Evolutionary conservation across 2,113 vertebrate species (phyloP), one percentile per base, ranked within the genome.

Genomic region (Corythoichthys intestinalis): DNA sequence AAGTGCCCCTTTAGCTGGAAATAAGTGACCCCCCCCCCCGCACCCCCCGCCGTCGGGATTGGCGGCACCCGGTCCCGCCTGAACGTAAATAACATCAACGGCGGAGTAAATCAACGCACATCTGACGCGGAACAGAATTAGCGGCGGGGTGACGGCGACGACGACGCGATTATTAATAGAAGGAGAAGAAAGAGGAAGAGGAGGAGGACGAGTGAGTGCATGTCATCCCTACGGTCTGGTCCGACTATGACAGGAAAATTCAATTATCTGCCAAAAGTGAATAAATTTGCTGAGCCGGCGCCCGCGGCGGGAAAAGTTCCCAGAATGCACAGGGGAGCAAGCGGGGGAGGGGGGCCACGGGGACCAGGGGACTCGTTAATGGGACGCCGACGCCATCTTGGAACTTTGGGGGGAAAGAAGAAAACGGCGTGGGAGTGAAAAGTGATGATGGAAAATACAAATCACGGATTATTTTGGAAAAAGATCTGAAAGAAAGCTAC

Each of bases 251-350:
- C 90, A 86, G 83, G 87, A 88, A 91, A 89, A 89, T 90, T 90
- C 89, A 90, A 90, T 91, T 89, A 90, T 86, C 81, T 81, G 84
- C 83, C 86, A 91, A 90, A 90, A 89, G 90, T 91, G 90, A 91
- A 91, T 90, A 91, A 83, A 91, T 91, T 87, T 91, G 76, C 79
- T 83, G 78, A 80, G 57, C 67, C 14, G 67, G 65, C 76, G 86
- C 77, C 85, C 10, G 70, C 11, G 83, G 85, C 85, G 74, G 69
- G 0, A 58, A 60, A 59, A 73, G 77, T 74, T 87, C 86, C 84
- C 88, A 85, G 72, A 83, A 83, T 86, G 81, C 81, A 78, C 72
- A 64, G 38, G 61, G 58, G 28, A 57, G 69, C 17, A 11, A 2
- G 35, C 17, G 3, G 6, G 35, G 34, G 47, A 4, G 28, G 63